These are phyloP conservation scores for Nebria salina DNA, from an alignment of 2,888 invertebrate genomes.

Conservation along the genomic window DNA sequence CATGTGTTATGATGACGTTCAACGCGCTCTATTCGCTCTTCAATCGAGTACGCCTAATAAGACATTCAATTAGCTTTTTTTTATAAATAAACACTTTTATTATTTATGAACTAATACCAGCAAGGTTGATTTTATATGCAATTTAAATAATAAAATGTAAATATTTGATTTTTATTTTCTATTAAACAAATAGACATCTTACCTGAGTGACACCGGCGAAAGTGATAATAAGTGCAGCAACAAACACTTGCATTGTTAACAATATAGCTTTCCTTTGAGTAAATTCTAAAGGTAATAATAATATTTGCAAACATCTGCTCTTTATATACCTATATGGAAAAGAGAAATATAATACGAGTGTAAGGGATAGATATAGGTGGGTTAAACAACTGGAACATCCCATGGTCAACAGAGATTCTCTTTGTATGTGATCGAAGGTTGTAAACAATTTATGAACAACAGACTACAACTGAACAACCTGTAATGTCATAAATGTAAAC, in stretches of 20 bases:
- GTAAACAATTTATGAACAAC: neutral
- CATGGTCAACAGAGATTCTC: neutral
- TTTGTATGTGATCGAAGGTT: neutral
- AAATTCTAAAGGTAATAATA: neutral
- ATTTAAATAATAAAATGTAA: too few species aligned
- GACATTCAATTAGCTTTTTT: too few species aligned
- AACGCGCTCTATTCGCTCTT: slow-evolving; percentile 40
- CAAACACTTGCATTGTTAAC: slow-evolving; percentile 42
- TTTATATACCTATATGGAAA: neutral
- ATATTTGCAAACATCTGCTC: neutral
- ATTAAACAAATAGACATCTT: slow-evolving; percentile 2
- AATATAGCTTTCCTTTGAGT: neutral
- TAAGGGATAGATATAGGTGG: neutral
- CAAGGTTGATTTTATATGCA: too few species aligned
- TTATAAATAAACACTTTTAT: too few species aligned
- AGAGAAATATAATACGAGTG: neutral
- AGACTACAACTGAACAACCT: neutral
- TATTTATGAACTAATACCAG: too few species aligned
- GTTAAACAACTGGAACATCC: neutral
- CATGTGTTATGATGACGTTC: slow-evolving; percentile 20
- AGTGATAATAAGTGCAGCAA: slow-evolving; percentile 34
- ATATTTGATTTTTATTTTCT: too few species aligned
- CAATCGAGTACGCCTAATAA: slow-evolving; percentile 19
- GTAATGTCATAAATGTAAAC: neutral
- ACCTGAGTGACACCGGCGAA: slow-evolving; percentile 43